Evolutionary conservation across 2,888 invertebrate genomes (phyloP), one percentile per base, ranked within the genome.

Genomic region (Caenorhabditis zanzibari): DNA sequence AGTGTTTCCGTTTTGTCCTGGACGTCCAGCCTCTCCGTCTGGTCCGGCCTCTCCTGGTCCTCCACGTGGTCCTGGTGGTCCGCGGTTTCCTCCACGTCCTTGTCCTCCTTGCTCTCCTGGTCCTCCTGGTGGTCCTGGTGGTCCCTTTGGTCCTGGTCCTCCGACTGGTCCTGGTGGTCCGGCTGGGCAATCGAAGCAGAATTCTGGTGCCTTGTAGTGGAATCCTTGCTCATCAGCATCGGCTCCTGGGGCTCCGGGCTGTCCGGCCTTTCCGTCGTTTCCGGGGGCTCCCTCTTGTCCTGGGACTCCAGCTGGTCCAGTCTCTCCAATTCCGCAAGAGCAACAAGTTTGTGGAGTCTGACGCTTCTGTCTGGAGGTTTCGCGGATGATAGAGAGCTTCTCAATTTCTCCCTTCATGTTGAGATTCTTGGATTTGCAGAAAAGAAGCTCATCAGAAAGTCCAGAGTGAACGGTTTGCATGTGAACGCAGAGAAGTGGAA

Each of bases 401-500:
- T 75, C 58, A 19, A 83, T 83, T 16, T 83, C 83, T 24, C 38
- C 66, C 71, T 68, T 83, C 83, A 83, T 83, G 79, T 83, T 47
- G 38, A 75, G 41, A 49, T 83, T 83, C 71, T 83, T 83, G 0
- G 79, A 69, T 58, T 83, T 83, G 85, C 90, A 90, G 86, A 89
- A 90, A 66, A 87, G 81, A 63, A 90, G 84, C 79, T 90, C 90
- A 64, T 90, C 88, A 59, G 87, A 86, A 35, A 90, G 85, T 73
- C 87, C 82, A 41, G 88, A 87, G 66, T 90, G 89, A 24, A 90
- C 88, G 63, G 88, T 87, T 76, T 90, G 90, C 88, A 88, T 88
- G 81, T 88, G 86, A 69, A 88, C 71, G 68, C 86, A 86, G 41
- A 88, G 84, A 82, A 88, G 76, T 52, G 88, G 86, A n/a, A 88